These are phyloP conservation scores for Cyprinodon brontotheroides DNA, from an alignment of 2,113 vertebrate species.

Conservation along the genomic window DNA sequence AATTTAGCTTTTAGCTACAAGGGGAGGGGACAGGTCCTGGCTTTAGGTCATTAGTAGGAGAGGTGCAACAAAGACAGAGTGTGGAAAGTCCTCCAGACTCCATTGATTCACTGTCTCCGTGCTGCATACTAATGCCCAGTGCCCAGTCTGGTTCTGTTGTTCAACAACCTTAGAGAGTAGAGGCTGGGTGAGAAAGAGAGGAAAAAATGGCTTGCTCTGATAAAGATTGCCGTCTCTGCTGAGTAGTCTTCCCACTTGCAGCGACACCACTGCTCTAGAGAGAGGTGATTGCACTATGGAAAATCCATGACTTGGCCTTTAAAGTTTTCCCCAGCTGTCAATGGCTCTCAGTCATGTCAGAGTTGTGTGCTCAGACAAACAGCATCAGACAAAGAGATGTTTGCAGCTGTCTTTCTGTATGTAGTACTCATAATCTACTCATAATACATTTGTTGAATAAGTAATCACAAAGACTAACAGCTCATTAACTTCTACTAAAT, in stretches of 20 bases:
- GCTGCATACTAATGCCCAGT: slow-evolving; percentile 60
- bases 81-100: slow-evolving; percentile 77
- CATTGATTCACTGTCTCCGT: slow-evolving; percentile 74
- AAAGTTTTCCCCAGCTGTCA: slow-evolving; percentile 47
- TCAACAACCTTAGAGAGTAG: slow-evolving; percentile 30
- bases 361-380: slow-evolving; percentile 25
- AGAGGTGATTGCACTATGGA: slow-evolving; percentile 35
- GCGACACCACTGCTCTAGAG: slow-evolving; percentile 31
- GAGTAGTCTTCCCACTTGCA: slow-evolving; percentile 12
- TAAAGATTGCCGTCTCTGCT: slow-evolving; percentile 39
- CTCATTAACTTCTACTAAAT: slow-evolving; percentile 68
- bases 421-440: slow-evolving; percentile 9
- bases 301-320: slow-evolving; percentile 43
- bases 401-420: slow-evolving; percentile 27
- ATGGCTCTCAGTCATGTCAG: slow-evolving; percentile 30
- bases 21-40: slow-evolving; percentile 65
- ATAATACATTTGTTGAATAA: slow-evolving; percentile 19
- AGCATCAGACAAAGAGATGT: slow-evolving; percentile 22
- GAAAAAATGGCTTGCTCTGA: slow-evolving; percentile 35
- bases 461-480: slow-evolving; percentile 69
- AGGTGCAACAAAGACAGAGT: slow-evolving; percentile 73
- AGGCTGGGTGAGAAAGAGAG: slow-evolving; percentile 8
- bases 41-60: slow-evolving; percentile 78
- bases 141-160: slow-evolving; percentile 40
- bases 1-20: slow-evolving; percentile 73